A percentile compares a stretch with the other conserved stretches of the same genome.
These are phyloP conservation scores for Drosophila bunnanda DNA, from an alignment of 2,888 invertebrate genomes.

Conservation along the genomic window DNA sequence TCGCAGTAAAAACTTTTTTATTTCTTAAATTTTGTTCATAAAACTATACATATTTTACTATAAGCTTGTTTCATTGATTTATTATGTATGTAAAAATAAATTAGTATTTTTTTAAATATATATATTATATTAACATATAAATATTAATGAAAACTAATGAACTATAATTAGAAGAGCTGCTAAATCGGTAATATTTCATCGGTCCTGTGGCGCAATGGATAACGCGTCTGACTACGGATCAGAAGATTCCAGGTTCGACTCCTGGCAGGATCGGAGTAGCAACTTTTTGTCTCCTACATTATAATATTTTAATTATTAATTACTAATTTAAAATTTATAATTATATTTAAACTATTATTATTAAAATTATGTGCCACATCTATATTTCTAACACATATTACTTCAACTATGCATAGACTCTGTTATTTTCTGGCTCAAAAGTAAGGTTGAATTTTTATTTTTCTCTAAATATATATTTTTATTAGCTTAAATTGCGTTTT, in stretches of 20 bases:
- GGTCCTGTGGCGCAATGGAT: slow-evolving; percentile 86
- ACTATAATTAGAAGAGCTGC: too few relatives aligned
- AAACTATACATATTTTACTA: too few relatives aligned
- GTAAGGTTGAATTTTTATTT: neutral
- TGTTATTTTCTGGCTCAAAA: neutral
- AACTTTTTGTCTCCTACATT: neutral
- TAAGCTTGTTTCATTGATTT: too few relatives aligned
- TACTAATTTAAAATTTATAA: neutral
- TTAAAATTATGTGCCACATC: too few relatives aligned
- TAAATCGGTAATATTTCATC: neutral
- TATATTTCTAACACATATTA: neutral
- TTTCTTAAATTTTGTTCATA: too few relatives aligned
- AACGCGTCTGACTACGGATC: slow-evolving; percentile 85
- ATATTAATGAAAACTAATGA: too few relatives aligned
- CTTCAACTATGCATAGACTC: too few relatives aligned
- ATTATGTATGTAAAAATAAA: too few relatives aligned
- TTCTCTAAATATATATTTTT: neutral
- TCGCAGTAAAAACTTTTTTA: neutral
- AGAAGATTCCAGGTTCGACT: slow-evolving; percentile 85
- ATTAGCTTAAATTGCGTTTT: neutral
- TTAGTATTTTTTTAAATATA: too few relatives aligned
- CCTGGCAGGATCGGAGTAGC: slow-evolving; percentile 52
- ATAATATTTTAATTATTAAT: too few relatives aligned
- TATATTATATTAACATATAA: too few relatives aligned
- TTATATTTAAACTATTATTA: too few relatives aligned